A percentile compares a stretch with the other conserved stretches of the same genome.
Evolutionary conservation across 2,888 invertebrate genomes (phyloP).

Genomic region (Brachynemurus nebulosus): DNA sequence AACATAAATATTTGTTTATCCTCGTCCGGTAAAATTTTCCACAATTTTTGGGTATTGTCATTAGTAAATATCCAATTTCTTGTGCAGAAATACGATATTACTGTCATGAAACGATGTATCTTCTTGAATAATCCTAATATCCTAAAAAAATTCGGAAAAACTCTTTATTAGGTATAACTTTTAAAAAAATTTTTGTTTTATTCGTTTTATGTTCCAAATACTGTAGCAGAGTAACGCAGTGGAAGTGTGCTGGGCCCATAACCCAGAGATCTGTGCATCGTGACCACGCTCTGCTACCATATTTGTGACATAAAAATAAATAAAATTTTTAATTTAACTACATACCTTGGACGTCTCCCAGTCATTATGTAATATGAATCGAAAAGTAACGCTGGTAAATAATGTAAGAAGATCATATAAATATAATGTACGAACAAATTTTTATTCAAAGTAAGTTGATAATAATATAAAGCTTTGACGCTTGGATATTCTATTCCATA

Average conservation of each 20-base stretch:
- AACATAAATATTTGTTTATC: constrained; percentile 53
- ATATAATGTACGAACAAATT: constrained; percentile 42
- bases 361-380: constrained; percentile 39
- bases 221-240: background rate
- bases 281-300: no score
- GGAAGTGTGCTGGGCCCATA: background rate
- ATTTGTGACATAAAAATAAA: no score
- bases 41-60: constrained; percentile 43
- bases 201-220: no score
- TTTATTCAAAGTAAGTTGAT: constrained; percentile 47
- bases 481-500: constrained; percentile 44
- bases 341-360: constrained; percentile 47
- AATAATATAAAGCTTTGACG: constrained; percentile 53
- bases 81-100: constrained; percentile 63
- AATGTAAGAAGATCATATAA: constrained; percentile 48
- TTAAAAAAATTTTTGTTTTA: no score
- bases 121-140: constrained; percentile 66
- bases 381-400: constrained; percentile 47
- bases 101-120: constrained; percentile 60
- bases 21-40: constrained; percentile 35
- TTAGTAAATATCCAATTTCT: constrained; percentile 57
- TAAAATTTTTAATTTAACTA: constrained; percentile 6
- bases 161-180: no score
- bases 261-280: background rate
- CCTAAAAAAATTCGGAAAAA: constrained; percentile 31